These are phyloP conservation scores for Acanthiza pusilla DNA, from an alignment of 2,797 vertebrate genomes.

Conservation along the genomic window DNA sequence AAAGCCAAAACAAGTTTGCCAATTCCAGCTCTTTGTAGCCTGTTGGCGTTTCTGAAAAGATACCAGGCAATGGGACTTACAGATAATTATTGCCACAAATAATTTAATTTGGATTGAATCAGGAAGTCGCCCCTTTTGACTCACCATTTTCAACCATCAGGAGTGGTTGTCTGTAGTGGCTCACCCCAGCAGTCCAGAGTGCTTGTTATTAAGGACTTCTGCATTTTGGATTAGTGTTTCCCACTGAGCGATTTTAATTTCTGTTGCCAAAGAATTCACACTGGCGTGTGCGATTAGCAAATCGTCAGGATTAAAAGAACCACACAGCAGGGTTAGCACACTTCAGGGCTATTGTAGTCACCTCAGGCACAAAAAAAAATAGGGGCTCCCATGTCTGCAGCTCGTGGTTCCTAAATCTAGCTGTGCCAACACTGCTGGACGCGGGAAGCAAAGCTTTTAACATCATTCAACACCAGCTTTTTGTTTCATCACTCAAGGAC, in stretches of 20 bases:
- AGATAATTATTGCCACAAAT: background rate
- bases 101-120: background rate
- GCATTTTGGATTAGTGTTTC: constrained; percentile 45
- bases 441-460: constrained; percentile 15
- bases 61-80: background rate
- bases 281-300: background rate
- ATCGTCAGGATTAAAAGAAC: background rate
- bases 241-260: constrained; percentile 10
- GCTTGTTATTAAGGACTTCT: constrained; percentile 27
- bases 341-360: background rate
- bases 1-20: background rate
- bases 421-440: background rate
- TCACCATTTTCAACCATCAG: background rate
- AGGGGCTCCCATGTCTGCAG: background rate
- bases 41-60: constrained; percentile 25
- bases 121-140: background rate
- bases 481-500: background rate
- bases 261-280: background rate
- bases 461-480: background rate
- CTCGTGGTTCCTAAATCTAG: background rate
- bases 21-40: background rate
- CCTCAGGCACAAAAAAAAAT: background rate
- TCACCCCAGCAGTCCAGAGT: constrained; percentile 59
- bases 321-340: background rate
- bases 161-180: background rate